These are phyloP conservation scores for Pongo pygmaeus DNA, from an alignment of 2,113 vertebrate genomes.

Conservation along the genomic window DNA sequence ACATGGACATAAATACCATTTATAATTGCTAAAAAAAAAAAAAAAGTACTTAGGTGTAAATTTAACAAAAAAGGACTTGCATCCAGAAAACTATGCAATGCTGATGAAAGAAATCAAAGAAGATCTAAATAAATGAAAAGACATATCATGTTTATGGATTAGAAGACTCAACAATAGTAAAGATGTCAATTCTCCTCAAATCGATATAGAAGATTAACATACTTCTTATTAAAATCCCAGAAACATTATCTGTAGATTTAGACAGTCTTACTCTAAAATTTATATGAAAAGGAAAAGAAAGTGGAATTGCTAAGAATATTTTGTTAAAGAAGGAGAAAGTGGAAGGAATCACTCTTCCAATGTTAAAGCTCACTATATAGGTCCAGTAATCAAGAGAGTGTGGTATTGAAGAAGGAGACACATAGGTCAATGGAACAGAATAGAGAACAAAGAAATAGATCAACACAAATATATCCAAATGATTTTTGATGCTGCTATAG, in stretches of 20 bases:
- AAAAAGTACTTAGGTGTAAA: background rate
- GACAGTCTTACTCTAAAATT: conserved; percentile 19
- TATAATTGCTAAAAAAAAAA: background rate
- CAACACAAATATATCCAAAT: background rate
- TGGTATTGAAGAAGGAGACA: background rate
- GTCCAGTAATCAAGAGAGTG: background rate
- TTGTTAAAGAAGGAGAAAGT: background rate
- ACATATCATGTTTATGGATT: background rate
- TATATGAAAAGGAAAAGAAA: background rate
- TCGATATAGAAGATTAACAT: background rate
- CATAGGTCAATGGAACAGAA: background rate
- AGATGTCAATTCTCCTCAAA: background rate
- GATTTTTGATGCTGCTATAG: background rate
- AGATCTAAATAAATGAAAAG: background rate
- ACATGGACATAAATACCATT: background rate
- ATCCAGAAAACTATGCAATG: background rate
- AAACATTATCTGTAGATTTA: background rate
- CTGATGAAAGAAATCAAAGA: background rate
- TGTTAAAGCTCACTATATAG: background rate
- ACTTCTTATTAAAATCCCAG: background rate
- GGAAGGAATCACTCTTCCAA: background rate
- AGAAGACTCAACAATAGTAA: background rate
- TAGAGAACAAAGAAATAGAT: background rate
- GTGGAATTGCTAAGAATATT: background rate
- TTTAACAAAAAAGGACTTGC: background rate